Evolutionary conservation across 2,113 vertebrate genomes (phyloP), one percentile per base, ranked within the genome.

Genomic region (Prietella phreatophila): DNA sequence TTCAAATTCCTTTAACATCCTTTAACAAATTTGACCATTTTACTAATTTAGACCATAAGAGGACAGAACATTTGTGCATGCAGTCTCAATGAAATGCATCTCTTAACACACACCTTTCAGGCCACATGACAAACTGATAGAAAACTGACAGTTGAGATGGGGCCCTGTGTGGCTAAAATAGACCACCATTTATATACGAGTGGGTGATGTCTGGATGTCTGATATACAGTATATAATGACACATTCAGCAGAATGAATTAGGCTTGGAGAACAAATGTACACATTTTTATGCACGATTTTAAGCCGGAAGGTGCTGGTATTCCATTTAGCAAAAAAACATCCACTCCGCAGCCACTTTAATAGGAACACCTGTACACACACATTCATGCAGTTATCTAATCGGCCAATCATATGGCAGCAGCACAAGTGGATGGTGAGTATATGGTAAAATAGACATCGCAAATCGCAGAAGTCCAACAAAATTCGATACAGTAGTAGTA

Each of bases 101-200:
- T 61, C 71, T 88, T 83, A 82, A 88, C 69, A 85, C 83, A 65
- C 86, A 86, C 84, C 81, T 53, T 55, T 84, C 81, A 91, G 83
- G 60, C 63, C 56, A 39, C 80, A 83, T 79, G 84, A 91, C 86
- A 87, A 84, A 87, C 85, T 69, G 78, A 83, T 47, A 76, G 71
- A 84, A 85, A 85, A 86, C 58, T 80, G 67, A 90, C 86, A 88
- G 88, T 86, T 42, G 87, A 88, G 78, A 60, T 69, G 50, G 4
- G 30, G 82, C 71, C 82, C 50, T 53, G 78, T 30, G 56, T 17
- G 36, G 60, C 55, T 78, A 86, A 88, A 86, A 86, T 82, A 91
- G 82, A 4, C 56, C 20, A 50, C 42, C 55, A 56, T 84, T 75
- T 83, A 83, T 84, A 75, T 84, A 83, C 7, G 36, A 65, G 86